These are phyloP conservation scores for Panthera leo DNA, from an alignment of 2,113 vertebrate genomes.

Conservation along the genomic window DNA sequence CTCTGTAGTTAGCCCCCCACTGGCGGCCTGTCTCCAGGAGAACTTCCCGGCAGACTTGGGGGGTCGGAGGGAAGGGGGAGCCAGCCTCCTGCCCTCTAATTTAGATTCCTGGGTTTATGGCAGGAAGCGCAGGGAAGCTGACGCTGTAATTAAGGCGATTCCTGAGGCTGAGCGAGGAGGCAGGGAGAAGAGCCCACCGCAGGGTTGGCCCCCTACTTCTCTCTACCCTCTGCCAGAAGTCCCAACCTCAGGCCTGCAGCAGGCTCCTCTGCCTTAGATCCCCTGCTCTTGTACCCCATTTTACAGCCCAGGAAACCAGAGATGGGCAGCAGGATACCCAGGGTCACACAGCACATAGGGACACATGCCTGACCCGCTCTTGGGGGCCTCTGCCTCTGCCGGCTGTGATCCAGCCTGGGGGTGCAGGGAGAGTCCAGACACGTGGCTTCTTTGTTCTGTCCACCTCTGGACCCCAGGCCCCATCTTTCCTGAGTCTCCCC, in stretches of 20 bases:
- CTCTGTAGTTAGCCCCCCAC: conserved; percentile 45
- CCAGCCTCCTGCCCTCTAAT: conserved; percentile 73
- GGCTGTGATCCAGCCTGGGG: not conserved
- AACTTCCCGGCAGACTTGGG: conserved; percentile 74
- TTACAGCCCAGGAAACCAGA: not conserved
- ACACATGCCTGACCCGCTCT: rapidly evolving
- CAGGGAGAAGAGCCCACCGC: conserved; percentile 3
- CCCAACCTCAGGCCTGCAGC: not conserved
- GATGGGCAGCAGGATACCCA: rapidly evolving
- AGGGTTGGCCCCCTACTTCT: conserved; percentile 7
- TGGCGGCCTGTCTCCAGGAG: conserved; percentile 60
- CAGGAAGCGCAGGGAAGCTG: conserved; percentile 71
- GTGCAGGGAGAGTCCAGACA: not conserved
- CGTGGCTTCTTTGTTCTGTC: not conserved
- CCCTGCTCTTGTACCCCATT: not conserved
- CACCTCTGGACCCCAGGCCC: not conserved
- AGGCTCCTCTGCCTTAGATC: not conserved
- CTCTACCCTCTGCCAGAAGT: not conserved
- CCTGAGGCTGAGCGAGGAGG: conserved; percentile 67
- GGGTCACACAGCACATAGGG: not conserved
- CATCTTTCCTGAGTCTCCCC: not conserved
- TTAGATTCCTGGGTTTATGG: conserved; percentile 80
- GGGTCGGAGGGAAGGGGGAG: conserved; percentile 66
- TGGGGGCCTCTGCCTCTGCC: no score
- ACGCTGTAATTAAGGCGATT: conserved; percentile 74